Conservation (phyloP, 1,140 invertebrate genomes). For the Hypsibius dujardini region DNA sequence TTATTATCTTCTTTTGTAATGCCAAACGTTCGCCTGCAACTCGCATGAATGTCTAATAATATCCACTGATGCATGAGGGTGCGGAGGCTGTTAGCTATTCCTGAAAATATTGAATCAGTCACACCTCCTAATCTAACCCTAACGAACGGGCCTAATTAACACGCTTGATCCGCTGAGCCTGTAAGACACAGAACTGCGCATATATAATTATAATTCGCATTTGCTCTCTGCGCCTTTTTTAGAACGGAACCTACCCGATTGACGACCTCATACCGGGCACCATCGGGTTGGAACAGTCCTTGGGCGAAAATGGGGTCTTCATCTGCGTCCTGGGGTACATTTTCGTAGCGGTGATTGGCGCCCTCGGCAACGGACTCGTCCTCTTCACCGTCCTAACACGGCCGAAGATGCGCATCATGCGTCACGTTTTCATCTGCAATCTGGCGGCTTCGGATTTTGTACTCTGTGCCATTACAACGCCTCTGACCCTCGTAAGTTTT, state of each 20-base stretch:
- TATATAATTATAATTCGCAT: too few species aligned
- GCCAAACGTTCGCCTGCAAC: too few species aligned
- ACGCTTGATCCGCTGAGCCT: too few species aligned
- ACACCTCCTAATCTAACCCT: too few species aligned
- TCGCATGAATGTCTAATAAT: too few species aligned
- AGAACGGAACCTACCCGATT: not conserved
- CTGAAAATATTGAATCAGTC: too few species aligned
- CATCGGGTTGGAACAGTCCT: not conserved
- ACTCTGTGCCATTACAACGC: constrained; percentile 64
- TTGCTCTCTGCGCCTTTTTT: too few species aligned
- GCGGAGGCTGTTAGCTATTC: too few species aligned
- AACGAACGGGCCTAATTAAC: too few species aligned
- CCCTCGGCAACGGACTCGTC: constrained; percentile 59
- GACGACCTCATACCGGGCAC: constrained; percentile 3
- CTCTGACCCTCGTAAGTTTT: constrained; percentile 56
- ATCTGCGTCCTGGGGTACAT: not conserved
- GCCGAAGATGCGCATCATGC: constrained; percentile 59
- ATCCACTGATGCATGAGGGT: too few species aligned
- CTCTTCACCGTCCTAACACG: constrained; percentile 57
- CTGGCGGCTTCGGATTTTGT: constrained; percentile 64
- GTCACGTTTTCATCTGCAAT: constrained; percentile 77
- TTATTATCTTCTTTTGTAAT: not conserved
- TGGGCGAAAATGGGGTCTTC: not conserved
- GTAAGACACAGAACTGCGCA: too few species aligned
- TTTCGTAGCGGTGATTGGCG: constrained; percentile 33